These are phyloP conservation scores for Semnornis frantzii DNA, from an alignment of 2,113 vertebrate species.

Conservation along the genomic window DNA sequence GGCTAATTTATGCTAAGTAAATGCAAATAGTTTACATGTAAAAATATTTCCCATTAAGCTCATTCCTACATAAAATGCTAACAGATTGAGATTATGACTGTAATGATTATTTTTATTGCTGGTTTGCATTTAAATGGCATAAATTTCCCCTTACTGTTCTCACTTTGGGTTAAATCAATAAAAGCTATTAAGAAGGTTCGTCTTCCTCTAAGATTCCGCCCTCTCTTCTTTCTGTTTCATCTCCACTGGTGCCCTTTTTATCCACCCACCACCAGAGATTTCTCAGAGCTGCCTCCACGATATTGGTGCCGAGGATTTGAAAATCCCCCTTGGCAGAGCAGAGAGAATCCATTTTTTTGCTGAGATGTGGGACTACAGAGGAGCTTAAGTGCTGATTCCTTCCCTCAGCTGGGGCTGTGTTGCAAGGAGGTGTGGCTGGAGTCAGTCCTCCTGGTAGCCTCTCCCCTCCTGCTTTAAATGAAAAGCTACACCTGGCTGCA, in stretches of 20 bases:
- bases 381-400: neutral
- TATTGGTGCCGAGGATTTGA: constrained; percentile 9
- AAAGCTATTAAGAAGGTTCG: constrained; percentile 43
- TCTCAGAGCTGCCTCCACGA: constrained; percentile 48
- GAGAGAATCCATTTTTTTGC: neutral
- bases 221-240: constrained; percentile 58
- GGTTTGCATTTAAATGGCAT: constrained; percentile 68
- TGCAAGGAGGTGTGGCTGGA: neutral
- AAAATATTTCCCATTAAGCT: constrained; percentile 58
- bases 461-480: neutral
- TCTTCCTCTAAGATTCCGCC: constrained; percentile 45
- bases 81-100: constrained; percentile 60
- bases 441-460: neutral
- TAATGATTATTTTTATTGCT: constrained; percentile 69
- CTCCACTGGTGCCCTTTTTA: constrained; percentile 55
- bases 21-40: constrained; percentile 41
- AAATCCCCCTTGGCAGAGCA: constrained; percentile 31
- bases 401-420: neutral
- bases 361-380: neutral
- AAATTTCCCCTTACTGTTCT: constrained; percentile 47
- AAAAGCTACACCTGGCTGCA: neutral
- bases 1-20: neutral
- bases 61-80: constrained; percentile 56
- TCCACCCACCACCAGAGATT: constrained; percentile 60
- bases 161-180: constrained; percentile 65